phyloP scores from a whole-genome alignment of 2,797 vertebrate species.

The Balearica regulorum region DNA sequence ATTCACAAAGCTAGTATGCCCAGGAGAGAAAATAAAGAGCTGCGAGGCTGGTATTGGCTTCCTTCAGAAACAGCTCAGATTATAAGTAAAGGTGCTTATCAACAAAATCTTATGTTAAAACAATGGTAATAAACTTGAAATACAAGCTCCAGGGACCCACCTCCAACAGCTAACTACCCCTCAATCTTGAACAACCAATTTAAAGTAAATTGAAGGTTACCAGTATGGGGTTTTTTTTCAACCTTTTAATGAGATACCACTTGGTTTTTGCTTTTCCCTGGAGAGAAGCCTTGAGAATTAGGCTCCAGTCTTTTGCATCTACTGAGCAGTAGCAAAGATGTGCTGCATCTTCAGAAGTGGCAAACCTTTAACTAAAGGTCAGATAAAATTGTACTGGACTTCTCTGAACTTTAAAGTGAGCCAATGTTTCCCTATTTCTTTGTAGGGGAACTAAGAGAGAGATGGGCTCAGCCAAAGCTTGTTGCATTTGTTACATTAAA shows the following conservation, averaged over 20 bases:
- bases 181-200: neutral
- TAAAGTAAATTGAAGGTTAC: neutral
- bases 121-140: neutral
- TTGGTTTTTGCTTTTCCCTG: neutral
- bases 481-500: fast-evolving
- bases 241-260: neutral
- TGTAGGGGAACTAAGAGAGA: neutral
- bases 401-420: neutral
- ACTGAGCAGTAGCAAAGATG: neutral
- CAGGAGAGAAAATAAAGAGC: neutral
- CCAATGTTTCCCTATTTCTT: neutral
- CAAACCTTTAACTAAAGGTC: slow-evolving; percentile 33
- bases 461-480: neutral
- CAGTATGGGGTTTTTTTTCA: too few species aligned
- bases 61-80: neutral
- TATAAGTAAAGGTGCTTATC: neutral
- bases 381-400: neutral
- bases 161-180: neutral
- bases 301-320: neutral
- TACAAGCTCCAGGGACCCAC: neutral
- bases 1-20: neutral
- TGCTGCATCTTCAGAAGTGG: neutral
- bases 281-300: neutral
- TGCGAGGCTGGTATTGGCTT: neutral
- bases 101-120: neutral